phyloP scores from a whole-genome alignment of 2,113 vertebrate species.

The Perognathus longimembris region DNA sequence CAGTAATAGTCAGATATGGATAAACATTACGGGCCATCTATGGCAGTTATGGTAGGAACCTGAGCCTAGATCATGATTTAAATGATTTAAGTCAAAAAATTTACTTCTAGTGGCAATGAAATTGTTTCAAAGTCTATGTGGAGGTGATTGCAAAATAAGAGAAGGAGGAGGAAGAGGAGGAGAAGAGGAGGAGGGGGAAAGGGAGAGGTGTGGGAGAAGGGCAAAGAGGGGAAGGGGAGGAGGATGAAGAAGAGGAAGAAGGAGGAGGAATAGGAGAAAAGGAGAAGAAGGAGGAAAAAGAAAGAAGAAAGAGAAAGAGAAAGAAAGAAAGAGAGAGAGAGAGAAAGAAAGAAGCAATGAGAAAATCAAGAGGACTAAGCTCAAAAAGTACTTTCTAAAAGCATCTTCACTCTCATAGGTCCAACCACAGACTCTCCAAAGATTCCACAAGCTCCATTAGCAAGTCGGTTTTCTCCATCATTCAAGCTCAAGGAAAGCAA shows the following conservation, averaged over 20 bases:
- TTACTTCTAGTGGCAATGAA: neutral
- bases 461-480: neutral
- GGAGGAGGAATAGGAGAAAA: no score
- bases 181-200: neutral
- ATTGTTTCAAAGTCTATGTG: neutral
- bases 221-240: no score
- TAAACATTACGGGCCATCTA: neutral
- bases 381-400: neutral
- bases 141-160: neutral
- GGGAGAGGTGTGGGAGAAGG: no score
- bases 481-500: neutral
- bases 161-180: neutral
- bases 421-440: neutral
- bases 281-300: neutral
- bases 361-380: neutral
- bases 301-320: no score
- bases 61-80: neutral
- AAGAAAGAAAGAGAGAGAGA: no score
- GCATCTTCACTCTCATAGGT: neutral
- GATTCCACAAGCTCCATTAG: neutral
- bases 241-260: no score
- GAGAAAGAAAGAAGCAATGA: no score
- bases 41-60: neutral
- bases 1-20: neutral
- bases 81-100: neutral